Conservation (phyloP, 2,888 invertebrate species). For the Diploptera punctata region DNA sequence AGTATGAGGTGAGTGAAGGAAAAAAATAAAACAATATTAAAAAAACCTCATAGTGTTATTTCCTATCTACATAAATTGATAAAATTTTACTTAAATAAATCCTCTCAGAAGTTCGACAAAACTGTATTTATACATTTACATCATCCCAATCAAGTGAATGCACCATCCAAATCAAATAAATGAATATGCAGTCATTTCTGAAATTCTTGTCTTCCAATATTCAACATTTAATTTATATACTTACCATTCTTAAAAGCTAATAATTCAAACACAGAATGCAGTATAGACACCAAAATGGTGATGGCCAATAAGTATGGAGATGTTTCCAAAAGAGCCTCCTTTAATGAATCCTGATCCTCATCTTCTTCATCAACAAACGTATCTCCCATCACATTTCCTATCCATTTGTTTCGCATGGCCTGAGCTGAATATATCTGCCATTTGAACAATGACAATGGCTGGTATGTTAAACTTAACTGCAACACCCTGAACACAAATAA, state of each 20-base stretch:
- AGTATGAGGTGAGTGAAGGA: no score
- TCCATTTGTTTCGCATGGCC: constrained; percentile 88
- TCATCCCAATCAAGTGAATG: no score
- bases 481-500: constrained; percentile 55
- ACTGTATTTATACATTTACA: no score
- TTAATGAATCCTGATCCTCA: constrained; percentile 87
- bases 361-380: constrained; percentile 79
- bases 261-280: constrained; percentile 98
- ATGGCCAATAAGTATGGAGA: constrained; percentile 93
- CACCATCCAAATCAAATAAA: no score
- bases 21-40: no score
- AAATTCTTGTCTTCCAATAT: no score
- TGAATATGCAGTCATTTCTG: no score
- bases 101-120: no score
- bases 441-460: constrained; percentile 94
- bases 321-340: constrained; percentile 95
- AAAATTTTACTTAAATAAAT: no score
- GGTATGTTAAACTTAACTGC: constrained; percentile 75
- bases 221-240: no score
- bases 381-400: constrained; percentile 68
- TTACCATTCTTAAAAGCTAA: constrained; percentile 97
- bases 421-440: constrained; percentile 99
- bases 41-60: no score
- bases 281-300: constrained; percentile 89
- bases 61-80: no score